phyloP scores from a whole-genome alignment of 1,140 invertebrate species.

The Drosophila biarmipes region DNA sequence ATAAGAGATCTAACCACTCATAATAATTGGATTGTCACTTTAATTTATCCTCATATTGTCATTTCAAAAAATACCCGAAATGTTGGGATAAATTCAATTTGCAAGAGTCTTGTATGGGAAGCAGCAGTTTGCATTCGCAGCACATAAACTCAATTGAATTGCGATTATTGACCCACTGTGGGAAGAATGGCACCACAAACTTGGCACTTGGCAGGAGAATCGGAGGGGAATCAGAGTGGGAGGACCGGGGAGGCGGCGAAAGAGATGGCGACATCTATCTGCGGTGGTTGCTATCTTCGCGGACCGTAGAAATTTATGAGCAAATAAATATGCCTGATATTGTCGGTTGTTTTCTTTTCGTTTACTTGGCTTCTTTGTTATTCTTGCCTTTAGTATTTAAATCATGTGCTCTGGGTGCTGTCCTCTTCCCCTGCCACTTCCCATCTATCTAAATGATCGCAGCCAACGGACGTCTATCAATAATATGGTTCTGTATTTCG shows the following conservation, averaged over 20 bases:
- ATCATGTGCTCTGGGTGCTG: slow-evolving; percentile 69
- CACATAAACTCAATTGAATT: slow-evolving; percentile 51
- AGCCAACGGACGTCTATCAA: slow-evolving; percentile 79
- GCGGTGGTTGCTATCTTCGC: slow-evolving; percentile 34
- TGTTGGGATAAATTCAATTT: slow-evolving; percentile 10
- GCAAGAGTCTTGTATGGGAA: slow-evolving; percentile 17
- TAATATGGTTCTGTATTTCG: slow-evolving; percentile 48
- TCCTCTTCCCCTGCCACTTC: slow-evolving; percentile 1
- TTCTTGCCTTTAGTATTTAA: slow-evolving; percentile 67
- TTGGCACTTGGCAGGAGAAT: slow-evolving; percentile 21
- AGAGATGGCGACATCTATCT: slow-evolving; percentile 15
- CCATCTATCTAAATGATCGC: slow-evolving; percentile 42
- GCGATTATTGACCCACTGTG: slow-evolving; percentile 60
- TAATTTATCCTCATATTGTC: background rate
- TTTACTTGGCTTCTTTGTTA: slow-evolving; percentile 64
- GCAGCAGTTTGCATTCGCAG: slow-evolving; percentile 27
- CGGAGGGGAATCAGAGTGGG: background rate
- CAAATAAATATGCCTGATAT: slow-evolving; percentile 58
- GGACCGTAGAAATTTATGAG: slow-evolving; percentile 62
- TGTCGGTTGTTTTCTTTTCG: slow-evolving; percentile 34
- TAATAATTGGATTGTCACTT: background rate
- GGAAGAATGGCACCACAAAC: slow-evolving; percentile 16
- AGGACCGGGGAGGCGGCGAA: background rate
- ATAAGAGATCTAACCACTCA: background rate
- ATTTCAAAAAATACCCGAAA: slow-evolving; percentile 19